Percentiles rank a stretch among this genome's conserved stretches.
phyloP scores from a whole-genome alignment of 2,113 vertebrate species.

The Mellivora capensis region DNA sequence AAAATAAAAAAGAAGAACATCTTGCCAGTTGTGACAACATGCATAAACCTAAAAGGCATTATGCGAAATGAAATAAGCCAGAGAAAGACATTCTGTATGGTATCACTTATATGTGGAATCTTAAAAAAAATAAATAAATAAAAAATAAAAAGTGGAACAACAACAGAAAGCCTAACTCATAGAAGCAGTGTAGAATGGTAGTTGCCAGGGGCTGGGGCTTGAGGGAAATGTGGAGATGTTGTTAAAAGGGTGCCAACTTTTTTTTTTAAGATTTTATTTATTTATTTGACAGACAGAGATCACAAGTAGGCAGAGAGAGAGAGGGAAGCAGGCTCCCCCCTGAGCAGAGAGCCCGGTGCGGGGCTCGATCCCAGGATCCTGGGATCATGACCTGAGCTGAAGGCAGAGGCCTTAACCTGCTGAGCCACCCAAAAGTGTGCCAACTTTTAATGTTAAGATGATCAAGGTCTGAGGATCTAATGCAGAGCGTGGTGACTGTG shows the following conservation, averaged over 20 bases:
- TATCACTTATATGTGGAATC: background rate
- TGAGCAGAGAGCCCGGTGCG: too few relatives aligned
- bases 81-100: background rate
- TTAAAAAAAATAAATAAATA: background rate
- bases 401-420: too few relatives aligned
- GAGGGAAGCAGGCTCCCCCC: too few relatives aligned
- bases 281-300: too few relatives aligned
- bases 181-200: background rate
- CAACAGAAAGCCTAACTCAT: background rate
- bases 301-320: too few relatives aligned
- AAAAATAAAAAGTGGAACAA: background rate
- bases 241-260: background rate
- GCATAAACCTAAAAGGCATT: background rate
- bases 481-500: background rate
- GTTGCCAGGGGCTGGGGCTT: background rate
- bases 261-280: too few relatives aligned
- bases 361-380: too few relatives aligned
- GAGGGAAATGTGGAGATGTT: background rate
- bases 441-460: background rate
- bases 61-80: background rate
- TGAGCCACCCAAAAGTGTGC: background rate
- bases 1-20: background rate
- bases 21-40: background rate
- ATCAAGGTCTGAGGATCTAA: background rate
- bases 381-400: too few relatives aligned